Conservation (phyloP, 2,797 vertebrate genomes). For the Anguilla obscura region DNA sequence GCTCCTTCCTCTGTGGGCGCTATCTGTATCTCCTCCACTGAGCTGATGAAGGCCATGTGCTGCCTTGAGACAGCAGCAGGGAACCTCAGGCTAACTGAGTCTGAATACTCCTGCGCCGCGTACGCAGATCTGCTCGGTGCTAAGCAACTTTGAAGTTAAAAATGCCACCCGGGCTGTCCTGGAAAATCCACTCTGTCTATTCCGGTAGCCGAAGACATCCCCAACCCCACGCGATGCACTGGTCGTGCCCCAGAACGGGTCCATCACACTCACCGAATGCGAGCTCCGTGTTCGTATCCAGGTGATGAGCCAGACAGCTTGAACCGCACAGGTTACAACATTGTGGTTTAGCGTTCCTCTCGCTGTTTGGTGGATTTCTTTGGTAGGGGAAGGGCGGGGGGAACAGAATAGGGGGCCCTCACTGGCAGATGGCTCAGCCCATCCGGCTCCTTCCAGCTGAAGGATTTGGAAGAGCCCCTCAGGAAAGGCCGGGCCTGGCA, state of each 20-base stretch:
- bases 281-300: not conserved
- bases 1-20: not conserved
- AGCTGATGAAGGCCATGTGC: not conserved
- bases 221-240: not conserved
- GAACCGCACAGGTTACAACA: too few species aligned
- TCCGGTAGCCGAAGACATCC: not conserved
- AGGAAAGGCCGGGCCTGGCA: conserved; percentile 22
- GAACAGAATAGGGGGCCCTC: not conserved
- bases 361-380: not conserved
- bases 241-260: not conserved
- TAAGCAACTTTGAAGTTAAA: not conserved
- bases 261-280: too few species aligned
- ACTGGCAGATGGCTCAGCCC: conserved; percentile 29
- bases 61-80: not conserved
- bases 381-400: not conserved
- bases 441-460: conserved; percentile 25
- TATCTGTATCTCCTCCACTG: not conserved
- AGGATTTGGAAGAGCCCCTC: conserved; percentile 28
- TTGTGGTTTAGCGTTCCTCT: not conserved
- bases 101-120: not conserved
- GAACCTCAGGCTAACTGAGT: not conserved
- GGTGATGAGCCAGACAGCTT: not conserved
- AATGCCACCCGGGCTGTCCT: not conserved
- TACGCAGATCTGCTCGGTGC: not conserved
- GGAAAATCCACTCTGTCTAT: conserved; percentile 16